Evolutionary conservation across 2,113 vertebrate species (phyloP).

Genomic region (Lynx canadensis): DNA sequence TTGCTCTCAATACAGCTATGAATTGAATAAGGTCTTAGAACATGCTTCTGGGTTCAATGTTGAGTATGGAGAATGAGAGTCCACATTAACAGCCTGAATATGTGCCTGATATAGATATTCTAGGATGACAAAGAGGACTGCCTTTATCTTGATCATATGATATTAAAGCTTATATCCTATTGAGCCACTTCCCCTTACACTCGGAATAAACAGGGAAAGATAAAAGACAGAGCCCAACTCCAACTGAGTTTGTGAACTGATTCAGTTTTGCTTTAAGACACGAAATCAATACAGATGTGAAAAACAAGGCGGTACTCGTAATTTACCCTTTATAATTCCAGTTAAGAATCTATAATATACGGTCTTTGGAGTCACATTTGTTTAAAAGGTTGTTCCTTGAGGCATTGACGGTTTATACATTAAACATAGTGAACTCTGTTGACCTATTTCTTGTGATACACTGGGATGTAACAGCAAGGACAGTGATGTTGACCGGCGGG

Average conservation of each 20-base stretch:
- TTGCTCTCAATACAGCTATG: neutral
- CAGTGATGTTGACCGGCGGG: constrained; percentile 41
- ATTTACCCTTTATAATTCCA: constrained; percentile 73
- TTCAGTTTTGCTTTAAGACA: constrained; percentile 66
- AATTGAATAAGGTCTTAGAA: neutral
- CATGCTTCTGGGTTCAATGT: fast-evolving
- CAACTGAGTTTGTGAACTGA: neutral
- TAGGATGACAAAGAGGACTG: neutral
- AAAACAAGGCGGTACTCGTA: constrained; percentile 55
- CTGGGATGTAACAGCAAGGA: constrained; percentile 27
- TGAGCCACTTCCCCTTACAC: neutral
- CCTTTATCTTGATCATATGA: neutral
- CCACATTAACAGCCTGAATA: neutral
- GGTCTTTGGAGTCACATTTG: constrained; percentile 62
- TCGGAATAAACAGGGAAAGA: constrained; percentile 34
- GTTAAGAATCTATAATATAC: constrained; percentile 62
- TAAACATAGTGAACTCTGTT: neutral
- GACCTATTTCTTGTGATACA: constrained; percentile 14
- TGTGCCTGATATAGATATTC: neutral
- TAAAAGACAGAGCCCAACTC: constrained; percentile 3
- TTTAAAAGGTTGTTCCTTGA: constrained; percentile 56
- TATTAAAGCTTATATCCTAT: neutral
- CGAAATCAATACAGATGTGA: constrained; percentile 59
- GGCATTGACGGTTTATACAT: constrained; percentile 52
- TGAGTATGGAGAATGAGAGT: neutral